A percentile compares a stretch with the other conserved stretches of the same genome.
Conservation (phyloP, 2,888 invertebrate genomes). For the Kuschelorhynchus macadamiae region DNA sequence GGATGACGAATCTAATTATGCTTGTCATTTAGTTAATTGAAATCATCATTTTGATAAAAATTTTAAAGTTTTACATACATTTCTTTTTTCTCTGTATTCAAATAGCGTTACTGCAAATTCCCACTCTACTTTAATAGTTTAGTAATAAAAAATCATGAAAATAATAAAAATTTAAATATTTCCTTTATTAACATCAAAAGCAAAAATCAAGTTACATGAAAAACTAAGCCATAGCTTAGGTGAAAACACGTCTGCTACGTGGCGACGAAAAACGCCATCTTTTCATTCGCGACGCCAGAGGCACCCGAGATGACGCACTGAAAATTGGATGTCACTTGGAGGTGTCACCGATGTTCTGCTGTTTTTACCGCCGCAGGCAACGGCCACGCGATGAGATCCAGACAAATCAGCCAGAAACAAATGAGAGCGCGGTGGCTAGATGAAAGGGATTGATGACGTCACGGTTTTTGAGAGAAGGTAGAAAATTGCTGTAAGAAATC, state of each 20-base stretch:
- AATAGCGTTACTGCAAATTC: no score
- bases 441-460: constrained; percentile 58
- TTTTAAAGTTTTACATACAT: no score
- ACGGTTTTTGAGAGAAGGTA: constrained; percentile 30
- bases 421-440: constrained; percentile 57
- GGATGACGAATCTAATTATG: no score
- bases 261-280: constrained; percentile 60
- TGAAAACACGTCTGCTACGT: constrained; percentile 56
- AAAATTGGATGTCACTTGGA: constrained; percentile 71
- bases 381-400: constrained; percentile 59
- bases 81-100: no score
- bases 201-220: constrained; percentile 25
- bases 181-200: constrained; percentile 20
- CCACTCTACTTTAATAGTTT: no score
- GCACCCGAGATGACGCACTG: constrained; percentile 67
- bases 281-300: constrained; percentile 55
- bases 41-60: no score
- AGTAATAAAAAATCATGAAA: no score
- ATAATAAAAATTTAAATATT: no score
- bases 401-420: constrained; percentile 69
- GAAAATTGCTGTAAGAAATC: constrained; percentile 22
- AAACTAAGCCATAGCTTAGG: constrained; percentile 50
- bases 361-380: constrained; percentile 66
- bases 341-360: constrained; percentile 67
- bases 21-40: no score